Evolutionary conservation across 2,888 invertebrate genomes (phyloP).

Genomic region (Stenodera caucasica): DNA sequence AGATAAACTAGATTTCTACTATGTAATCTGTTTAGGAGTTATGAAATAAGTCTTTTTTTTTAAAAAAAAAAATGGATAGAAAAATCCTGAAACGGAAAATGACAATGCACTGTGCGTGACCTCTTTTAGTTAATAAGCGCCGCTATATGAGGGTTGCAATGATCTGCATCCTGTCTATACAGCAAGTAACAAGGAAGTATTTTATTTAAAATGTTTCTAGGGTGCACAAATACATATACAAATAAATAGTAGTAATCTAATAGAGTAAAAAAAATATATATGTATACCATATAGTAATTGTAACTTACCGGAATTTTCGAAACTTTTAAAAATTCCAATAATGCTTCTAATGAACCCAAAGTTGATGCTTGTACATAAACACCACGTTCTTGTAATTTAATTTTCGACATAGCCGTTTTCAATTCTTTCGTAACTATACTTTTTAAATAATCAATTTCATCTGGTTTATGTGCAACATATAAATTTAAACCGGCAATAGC

Average conservation of each 20-base stretch:
- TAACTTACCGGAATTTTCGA: constrained; percentile 91
- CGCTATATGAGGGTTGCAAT: constrained; percentile 30
- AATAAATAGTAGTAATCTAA: constrained; percentile 6
- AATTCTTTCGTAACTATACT: constrained; percentile 89
- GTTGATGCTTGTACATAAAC: constrained; percentile 99
- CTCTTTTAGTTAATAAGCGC: constrained; percentile 27
- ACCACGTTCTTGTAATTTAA: constrained; percentile 88
- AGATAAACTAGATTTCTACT: background rate
- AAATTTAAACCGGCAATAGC: constrained; percentile 95
- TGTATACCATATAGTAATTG: background rate
- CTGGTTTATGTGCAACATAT: constrained; percentile 86
- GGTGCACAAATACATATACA: constrained; percentile 10
- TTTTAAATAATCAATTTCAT: constrained; percentile 85
- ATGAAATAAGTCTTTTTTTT: too few species aligned
- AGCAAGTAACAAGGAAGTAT: constrained; percentile 29
- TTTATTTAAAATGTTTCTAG: constrained; percentile 20
- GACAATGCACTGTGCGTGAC: constrained; percentile 18
- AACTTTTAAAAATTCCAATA: constrained; percentile 87
- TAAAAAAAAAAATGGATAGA: constrained; percentile 2
- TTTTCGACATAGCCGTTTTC: constrained; percentile 86
- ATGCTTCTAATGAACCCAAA: constrained; percentile 96
- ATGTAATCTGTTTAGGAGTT: too few species aligned
- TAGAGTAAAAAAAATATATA: constrained; percentile 1
- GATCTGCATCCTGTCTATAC: constrained; percentile 32
- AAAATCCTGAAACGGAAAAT: constrained; percentile 12